Percentiles rank a stretch among this genome's conserved stretches.
Conservation (phyloP, 2,888 invertebrate genomes). For the Oscheius sp. region DNA sequence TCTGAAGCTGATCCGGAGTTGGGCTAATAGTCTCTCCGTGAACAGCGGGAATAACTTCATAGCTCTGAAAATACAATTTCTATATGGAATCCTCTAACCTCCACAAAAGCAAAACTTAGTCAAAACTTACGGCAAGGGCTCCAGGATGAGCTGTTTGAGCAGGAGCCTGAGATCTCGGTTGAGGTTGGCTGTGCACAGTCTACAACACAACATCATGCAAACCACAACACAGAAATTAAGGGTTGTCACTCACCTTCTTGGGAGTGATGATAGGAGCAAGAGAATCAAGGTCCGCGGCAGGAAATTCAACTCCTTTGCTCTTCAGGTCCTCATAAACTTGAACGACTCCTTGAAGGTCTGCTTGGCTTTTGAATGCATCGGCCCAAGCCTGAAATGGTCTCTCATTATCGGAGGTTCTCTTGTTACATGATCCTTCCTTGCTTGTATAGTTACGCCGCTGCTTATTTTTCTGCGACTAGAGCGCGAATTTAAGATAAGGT, state of each 20-base stretch:
- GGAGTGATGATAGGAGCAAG: constrained; percentile 72
- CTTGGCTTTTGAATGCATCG: constrained; percentile 91
- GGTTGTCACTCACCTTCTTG: constrained; percentile 57
- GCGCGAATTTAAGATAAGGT: constrained; percentile 14
- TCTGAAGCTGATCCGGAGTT: constrained; percentile 86
- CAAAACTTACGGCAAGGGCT: constrained; percentile 11
- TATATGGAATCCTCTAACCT: background rate
- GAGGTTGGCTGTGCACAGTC: constrained; percentile 35
- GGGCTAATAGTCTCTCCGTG: constrained; percentile 75
- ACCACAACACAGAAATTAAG: background rate
- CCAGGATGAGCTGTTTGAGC: background rate
- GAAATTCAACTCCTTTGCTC: constrained; percentile 96
- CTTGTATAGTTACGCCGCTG: background rate
- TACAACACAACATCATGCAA: constrained; percentile 36
- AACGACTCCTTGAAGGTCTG: constrained; percentile 90
- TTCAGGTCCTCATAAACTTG: constrained; percentile 93
- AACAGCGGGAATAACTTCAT: constrained; percentile 46
- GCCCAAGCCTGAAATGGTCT: constrained; percentile 81
- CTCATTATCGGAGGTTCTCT: too few relatives aligned
- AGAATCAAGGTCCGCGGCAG: constrained; percentile 81
- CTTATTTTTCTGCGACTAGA: background rate
- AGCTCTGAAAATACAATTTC: constrained; percentile 42
- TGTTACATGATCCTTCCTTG: too few relatives aligned
- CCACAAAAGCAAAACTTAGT: background rate
- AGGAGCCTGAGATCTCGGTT: background rate